Evolutionary conservation across 2,797 vertebrate species (phyloP).

Genomic region (Diglossa cyanea): DNA sequence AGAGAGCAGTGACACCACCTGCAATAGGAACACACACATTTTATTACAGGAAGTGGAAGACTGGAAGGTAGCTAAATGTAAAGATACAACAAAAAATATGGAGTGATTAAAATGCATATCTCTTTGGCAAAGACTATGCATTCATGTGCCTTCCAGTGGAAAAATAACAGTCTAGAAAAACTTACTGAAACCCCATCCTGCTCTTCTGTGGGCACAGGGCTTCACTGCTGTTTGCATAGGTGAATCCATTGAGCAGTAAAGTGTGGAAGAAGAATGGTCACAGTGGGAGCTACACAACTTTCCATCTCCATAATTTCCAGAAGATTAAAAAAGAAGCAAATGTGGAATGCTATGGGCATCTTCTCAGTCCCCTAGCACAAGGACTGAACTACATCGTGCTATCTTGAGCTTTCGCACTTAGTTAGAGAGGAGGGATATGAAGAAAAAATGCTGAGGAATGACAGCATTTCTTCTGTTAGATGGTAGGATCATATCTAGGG

Average conservation of each 20-base stretch:
- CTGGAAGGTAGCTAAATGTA: not conserved
- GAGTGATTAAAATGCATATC: not conserved
- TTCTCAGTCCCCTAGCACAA: not conserved
- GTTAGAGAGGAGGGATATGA: not conserved
- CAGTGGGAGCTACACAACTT: not conserved
- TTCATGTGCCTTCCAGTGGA: not conserved
- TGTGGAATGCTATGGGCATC: not conserved
- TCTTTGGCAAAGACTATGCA: not conserved
- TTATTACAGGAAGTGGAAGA: not conserved
- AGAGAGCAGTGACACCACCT: conserved; percentile 94
- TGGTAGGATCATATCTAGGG: not conserved
- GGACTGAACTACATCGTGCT: not conserved
- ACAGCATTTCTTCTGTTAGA: not conserved
- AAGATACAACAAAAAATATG: not conserved
- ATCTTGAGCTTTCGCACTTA: not conserved
- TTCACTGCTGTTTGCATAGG: not conserved
- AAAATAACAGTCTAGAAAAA: not conserved
- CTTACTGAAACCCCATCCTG: not conserved
- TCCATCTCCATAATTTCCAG: not conserved
- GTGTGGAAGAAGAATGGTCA: not conserved
- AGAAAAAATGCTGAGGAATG: not conserved
- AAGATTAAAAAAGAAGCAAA: not conserved
- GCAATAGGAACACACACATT: not conserved
- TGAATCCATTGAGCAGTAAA: not conserved
- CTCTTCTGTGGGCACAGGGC: not conserved